Evolutionary conservation across 92 coral and sea anemone genomes (phyloP), one percentile per base, ranked within the genome.

Genomic region (Hydrozoanthus gracilis): DNA sequence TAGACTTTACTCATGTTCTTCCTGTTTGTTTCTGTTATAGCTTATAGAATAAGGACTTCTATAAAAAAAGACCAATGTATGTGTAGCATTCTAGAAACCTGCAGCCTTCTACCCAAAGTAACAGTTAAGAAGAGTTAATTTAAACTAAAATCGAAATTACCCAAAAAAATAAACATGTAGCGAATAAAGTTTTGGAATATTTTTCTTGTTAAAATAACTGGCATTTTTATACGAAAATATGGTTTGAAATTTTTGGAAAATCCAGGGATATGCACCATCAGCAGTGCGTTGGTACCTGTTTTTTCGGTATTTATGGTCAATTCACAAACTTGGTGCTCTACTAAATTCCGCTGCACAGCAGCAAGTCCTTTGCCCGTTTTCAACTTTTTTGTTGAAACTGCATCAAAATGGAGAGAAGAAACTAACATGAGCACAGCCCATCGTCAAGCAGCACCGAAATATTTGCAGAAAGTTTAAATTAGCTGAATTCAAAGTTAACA

Each of bases 281-380:
- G 3, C 73, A 17, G 73, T 35, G 44, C 47, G 12, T 11, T 58
- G 15, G 27, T 68, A 12, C 17, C 3, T 44, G 51, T 49, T 47
- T 76, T 35, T 76, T 74, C 1, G 51, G 45, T 47, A 52, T 16
- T 17, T 9, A 27, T 44, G 18, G 10, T 76, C 9, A 76, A 52
- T 12, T 52, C 14, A 6, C 13, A 20, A 12, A 6, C 4, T 5
- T 18, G 46, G 78, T 10, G 66, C 11, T 52, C 10, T 76, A 76
- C 65, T 66, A 76, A 56, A 27, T 11, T 51, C 0, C 8, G 66
- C 82, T 76, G 82, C 82, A 76, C 82, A 76, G 82, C 82, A 76
- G 82, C 82, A 76, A 72, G 8, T 51, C 55, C 15, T 44, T 72
- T 46, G 18, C 27, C n/a, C 50, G 51, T 13, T 72, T 4, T 46